These are phyloP conservation scores for Leucozona laternaria DNA, from an alignment of 2,888 invertebrate genomes.

Conservation along the genomic window DNA sequence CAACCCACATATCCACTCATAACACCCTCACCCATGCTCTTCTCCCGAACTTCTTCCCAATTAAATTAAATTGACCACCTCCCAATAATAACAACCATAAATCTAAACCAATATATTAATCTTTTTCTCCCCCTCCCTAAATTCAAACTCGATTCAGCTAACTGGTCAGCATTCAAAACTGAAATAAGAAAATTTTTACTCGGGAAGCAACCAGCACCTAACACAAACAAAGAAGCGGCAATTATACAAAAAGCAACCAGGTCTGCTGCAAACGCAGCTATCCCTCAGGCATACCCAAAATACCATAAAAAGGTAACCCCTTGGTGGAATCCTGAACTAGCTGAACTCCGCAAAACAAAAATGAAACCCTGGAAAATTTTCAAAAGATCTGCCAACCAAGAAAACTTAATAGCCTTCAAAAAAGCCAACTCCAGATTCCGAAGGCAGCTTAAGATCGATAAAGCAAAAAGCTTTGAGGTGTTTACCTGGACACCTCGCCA, in stretches of 20 bases:
- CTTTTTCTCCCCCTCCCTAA: too few species aligned
- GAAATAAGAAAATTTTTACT: background rate
- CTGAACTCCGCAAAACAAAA: background rate
- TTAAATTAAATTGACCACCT: slow-evolving; percentile 45
- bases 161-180: background rate
- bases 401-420: slow-evolving; percentile 8
- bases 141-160: background rate
- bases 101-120: background rate
- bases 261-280: slow-evolving; percentile 10
- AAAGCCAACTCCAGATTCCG: too few species aligned
- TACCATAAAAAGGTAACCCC: background rate
- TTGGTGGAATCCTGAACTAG: background rate
- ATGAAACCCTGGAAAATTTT: background rate
- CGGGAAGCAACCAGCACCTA: background rate
- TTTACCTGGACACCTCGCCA: background rate
- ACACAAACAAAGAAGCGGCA: slow-evolving; percentile 22
- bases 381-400: background rate
- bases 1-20: too few species aligned
- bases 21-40: too few species aligned
- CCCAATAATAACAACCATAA: slow-evolving; percentile 18
- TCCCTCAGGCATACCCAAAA: background rate
- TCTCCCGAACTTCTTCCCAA: too few species aligned
- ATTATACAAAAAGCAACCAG: background rate
- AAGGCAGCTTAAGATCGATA: background rate
- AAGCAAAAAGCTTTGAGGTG: slow-evolving; percentile 13